Conservation (phyloP, 2,888 invertebrate species). For the Xanthostigma xanthostigma region DNA sequence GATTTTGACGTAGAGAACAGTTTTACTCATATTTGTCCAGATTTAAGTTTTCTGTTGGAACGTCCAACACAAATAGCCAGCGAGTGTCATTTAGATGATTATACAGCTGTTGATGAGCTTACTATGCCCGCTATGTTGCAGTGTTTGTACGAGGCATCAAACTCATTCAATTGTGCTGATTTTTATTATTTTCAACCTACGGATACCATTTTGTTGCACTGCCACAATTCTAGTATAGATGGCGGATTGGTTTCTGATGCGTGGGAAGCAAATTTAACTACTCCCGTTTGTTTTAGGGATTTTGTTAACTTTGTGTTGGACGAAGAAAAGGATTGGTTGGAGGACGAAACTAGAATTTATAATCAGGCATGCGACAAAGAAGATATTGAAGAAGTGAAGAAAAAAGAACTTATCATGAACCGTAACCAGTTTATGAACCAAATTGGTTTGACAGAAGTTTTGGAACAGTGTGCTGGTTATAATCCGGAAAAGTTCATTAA, state of each 20-base stretch:
- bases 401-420: constrained; percentile 2
- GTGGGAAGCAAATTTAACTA: constrained; percentile 13
- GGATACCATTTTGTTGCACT: constrained; percentile 19
- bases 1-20: too few species aligned
- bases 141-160: not conserved
- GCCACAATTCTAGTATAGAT: constrained; percentile 11
- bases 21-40: too few species aligned
- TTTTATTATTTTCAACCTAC: constrained; percentile 18
- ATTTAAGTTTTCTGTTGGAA: too few species aligned
- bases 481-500: constrained; percentile 18
- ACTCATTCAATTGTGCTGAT: constrained; percentile 14
- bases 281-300: constrained; percentile 20
- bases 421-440: not conserved
- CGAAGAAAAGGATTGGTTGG: constrained; percentile 20
- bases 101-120: not conserved
- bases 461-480: not conserved
- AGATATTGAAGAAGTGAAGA: constrained; percentile 7
- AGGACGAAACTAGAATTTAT: constrained; percentile 5
- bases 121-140: not conserved
- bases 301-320: constrained; percentile 19
- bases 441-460: not conserved
- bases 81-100: not conserved
- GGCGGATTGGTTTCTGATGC: constrained; percentile 5
- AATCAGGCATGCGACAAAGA: not conserved
- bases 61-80: too few species aligned